Percentiles rank a stretch among this genome's conserved stretches.
These are phyloP conservation scores for Liolophura sinensis DNA, from an alignment of 1,140 invertebrate genomes.

Conservation along the genomic window DNA sequence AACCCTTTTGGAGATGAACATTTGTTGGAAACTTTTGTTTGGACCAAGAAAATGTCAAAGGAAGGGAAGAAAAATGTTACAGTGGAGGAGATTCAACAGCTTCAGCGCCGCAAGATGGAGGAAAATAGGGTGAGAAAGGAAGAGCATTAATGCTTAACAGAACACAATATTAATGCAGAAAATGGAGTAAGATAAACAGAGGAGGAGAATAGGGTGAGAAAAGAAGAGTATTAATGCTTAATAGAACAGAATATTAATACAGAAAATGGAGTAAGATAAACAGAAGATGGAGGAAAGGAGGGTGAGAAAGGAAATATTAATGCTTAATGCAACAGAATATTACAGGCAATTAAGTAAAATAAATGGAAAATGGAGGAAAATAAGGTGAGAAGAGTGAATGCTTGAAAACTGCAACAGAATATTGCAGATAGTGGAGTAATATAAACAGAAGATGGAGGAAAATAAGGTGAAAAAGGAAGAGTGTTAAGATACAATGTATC, in stretches of 20 bases:
- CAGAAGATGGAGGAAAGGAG: no score
- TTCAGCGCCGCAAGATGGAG: conserved; percentile 84
- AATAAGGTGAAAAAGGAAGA: conserved; percentile 67
- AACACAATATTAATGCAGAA: conserved; percentile 79
- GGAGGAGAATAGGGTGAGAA: conserved; percentile 83
- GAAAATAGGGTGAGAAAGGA: conserved; percentile 73
- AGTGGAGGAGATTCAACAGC: conserved; percentile 80
- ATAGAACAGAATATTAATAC: no score
- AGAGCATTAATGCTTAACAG: no score
- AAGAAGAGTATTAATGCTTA: neutral
- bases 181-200: conserved; percentile 80
- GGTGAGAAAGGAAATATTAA: no score
- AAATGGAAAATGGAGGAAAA: conserved; percentile 89
- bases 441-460: conserved; percentile 86
- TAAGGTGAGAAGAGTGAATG: conserved; percentile 60
- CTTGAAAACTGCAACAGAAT: conserved; percentile 65
- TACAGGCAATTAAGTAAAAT: conserved; percentile 83
- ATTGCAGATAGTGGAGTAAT: conserved; percentile 80
- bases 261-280: no score
- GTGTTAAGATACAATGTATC: no score
- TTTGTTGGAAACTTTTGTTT: conserved; percentile 90
- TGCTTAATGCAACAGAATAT: conserved; percentile 62
- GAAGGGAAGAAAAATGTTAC: conserved; percentile 84
- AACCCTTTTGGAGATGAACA: conserved; percentile 99
- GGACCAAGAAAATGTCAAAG: conserved; percentile 95